Evolutionary conservation across 92 coral and sea anemone species (phyloP).

Genomic region (Plumapathes pennacea): DNA sequence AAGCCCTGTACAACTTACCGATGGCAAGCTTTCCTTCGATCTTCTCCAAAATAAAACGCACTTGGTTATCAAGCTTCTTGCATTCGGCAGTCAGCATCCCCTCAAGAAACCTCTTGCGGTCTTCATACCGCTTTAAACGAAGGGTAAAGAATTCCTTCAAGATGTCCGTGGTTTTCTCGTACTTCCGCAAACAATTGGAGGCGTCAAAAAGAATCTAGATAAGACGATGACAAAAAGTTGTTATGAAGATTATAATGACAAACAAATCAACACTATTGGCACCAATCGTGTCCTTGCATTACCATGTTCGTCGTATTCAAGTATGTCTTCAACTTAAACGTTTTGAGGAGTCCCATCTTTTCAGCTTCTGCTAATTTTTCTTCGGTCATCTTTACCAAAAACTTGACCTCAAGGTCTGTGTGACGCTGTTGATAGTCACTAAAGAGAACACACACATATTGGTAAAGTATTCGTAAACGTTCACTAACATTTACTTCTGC

Average conservation of each 20-base stretch:
- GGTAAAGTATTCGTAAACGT: too few species aligned
- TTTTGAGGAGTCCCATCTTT: slow-evolving; percentile 79
- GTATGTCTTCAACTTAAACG: slow-evolving; percentile 65
- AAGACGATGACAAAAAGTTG: neutral
- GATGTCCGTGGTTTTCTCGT: slow-evolving; percentile 63
- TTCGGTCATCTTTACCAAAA: slow-evolving; percentile 74
- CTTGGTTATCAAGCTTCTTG: slow-evolving; percentile 74
- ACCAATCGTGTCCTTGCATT: slow-evolving; percentile 9
- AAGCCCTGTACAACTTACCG: slow-evolving; percentile 70
- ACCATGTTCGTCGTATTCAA: slow-evolving; percentile 90
- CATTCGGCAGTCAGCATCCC: slow-evolving; percentile 93
- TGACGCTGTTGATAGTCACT: slow-evolving; percentile 96
- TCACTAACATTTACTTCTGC: too few species aligned
- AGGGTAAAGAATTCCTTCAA: slow-evolving; percentile 72
- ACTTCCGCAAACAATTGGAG: slow-evolving; percentile 81
- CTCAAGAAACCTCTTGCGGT: slow-evolving; percentile 85
- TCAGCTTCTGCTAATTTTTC: slow-evolving; percentile 86
- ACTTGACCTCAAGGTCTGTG: slow-evolving; percentile 83
- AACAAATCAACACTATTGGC: neutral
- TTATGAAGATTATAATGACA: neutral
- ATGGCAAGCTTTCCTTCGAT: slow-evolving; percentile 83
- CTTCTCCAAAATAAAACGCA: slow-evolving; percentile 92
- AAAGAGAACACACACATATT: slow-evolving; percentile 1
- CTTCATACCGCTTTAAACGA: slow-evolving; percentile 73
- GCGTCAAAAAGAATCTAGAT: slow-evolving; percentile 88